Evolutionary conservation across 92 coral and sea anemone species (phyloP).

Genomic region (Siderastrea siderea): DNA sequence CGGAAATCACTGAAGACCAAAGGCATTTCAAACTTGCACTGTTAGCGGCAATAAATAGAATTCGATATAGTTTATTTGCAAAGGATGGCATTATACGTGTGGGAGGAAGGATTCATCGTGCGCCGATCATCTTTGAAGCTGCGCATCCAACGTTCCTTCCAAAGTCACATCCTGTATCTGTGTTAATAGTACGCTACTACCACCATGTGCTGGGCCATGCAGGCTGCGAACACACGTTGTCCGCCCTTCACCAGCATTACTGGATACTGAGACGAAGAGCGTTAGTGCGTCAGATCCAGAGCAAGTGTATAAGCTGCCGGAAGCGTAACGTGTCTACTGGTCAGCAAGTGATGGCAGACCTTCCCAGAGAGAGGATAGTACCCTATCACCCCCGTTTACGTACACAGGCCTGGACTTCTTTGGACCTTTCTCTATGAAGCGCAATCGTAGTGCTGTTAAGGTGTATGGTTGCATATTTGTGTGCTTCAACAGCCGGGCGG

Average conservation of each 20-base stretch:
- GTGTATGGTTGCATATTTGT: constrained; percentile 57
- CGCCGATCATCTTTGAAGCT: constrained; percentile 49
- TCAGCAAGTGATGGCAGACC: constrained; percentile 67
- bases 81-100: not conserved
- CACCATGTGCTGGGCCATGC: constrained; percentile 51
- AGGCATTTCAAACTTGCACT: no score
- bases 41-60: no score
- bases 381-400: constrained; percentile 25
- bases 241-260: constrained; percentile 43
- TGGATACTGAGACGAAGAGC: constrained; percentile 58
- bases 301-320: constrained; percentile 56
- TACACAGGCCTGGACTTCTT: constrained; percentile 48
- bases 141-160: constrained; percentile 60
- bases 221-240: constrained; percentile 11
- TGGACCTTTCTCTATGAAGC: constrained; percentile 37
- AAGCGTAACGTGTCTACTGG: constrained; percentile 34
- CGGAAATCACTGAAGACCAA: no score
- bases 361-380: constrained; percentile 42
- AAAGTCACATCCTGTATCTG: constrained; percentile 53
- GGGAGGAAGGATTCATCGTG: constrained; percentile 24
- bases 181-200: constrained; percentile 41
- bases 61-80: no score
- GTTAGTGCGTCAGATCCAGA: constrained; percentile 49
- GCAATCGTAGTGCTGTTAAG: constrained; percentile 50
- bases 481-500: constrained; percentile 65